Evolutionary conservation across 2,113 vertebrate species (phyloP).

Genomic region (Tachuris rubrigastra): DNA sequence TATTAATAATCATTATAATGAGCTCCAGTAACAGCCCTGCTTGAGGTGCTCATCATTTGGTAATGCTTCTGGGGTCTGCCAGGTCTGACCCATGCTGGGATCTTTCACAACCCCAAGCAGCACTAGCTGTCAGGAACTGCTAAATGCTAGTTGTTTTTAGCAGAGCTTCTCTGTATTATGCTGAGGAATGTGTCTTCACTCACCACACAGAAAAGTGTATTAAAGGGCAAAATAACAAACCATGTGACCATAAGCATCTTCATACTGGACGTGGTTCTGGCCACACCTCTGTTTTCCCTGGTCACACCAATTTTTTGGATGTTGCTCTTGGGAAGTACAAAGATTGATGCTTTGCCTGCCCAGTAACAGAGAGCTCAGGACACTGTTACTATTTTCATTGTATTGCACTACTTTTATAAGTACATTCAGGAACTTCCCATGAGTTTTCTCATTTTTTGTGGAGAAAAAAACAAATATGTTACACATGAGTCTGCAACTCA

Average conservation of each 20-base stretch:
- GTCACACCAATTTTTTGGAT: not conserved
- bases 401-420: not conserved
- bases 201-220: not conserved
- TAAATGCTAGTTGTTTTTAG: not conserved
- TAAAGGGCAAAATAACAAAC: constrained; percentile 13
- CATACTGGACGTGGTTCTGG: not conserved
- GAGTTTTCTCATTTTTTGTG: not conserved
- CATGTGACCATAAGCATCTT: not conserved
- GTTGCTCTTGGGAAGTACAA: not conserved
- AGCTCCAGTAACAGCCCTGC: not conserved
- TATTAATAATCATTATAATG: not conserved
- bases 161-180: not conserved
- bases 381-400: not conserved
- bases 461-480: not conserved
- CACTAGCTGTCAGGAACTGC: not conserved
- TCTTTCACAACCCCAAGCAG: not conserved
- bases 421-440: not conserved
- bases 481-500: not conserved
- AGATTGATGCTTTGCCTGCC: not conserved
- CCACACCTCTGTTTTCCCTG: constrained; percentile 14
- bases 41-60: not conserved
- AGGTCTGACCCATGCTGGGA: not conserved
- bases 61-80: not conserved
- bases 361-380: not conserved
- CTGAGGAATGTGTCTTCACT: not conserved